Conservation (phyloP, 1,140 invertebrate genomes). For the Tenebrio molitor region DNA sequence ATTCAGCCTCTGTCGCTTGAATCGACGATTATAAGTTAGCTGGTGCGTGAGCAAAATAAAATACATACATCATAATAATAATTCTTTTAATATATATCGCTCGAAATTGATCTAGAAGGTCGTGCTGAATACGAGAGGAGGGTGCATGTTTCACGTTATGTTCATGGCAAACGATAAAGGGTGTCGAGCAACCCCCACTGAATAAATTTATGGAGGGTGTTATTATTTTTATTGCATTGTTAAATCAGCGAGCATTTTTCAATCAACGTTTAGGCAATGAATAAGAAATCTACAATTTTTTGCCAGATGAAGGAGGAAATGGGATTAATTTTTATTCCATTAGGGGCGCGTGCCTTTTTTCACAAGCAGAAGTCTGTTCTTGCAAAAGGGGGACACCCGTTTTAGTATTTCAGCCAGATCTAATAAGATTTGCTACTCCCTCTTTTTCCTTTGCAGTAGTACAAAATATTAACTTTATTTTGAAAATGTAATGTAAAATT, state of each 20-base stretch:
- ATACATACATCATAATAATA: constrained; percentile 46
- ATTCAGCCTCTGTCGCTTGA: constrained; percentile 53
- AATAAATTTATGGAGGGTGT: constrained; percentile 28
- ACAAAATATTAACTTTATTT: no score
- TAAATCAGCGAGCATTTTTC: constrained; percentile 23
- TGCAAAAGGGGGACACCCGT: no score
- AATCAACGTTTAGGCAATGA: constrained; percentile 2
- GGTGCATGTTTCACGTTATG: constrained; percentile 38
- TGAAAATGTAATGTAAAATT: no score
- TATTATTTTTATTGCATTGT: constrained; percentile 35
- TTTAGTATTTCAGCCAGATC: no score
- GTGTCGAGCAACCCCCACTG: constrained; percentile 13
- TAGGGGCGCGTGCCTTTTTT: no score
- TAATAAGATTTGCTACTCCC: no score
- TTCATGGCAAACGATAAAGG: constrained; percentile 21
- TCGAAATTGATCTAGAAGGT: constrained; percentile 41
- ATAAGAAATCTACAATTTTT: constrained; percentile 1
- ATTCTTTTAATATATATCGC: constrained; percentile 42
- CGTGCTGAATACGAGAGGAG: constrained; percentile 28
- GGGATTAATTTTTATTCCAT: background rate
- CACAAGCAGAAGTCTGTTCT: no score
- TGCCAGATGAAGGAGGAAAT: background rate
- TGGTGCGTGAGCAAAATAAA: constrained; percentile 51
- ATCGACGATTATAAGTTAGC: constrained; percentile 53
- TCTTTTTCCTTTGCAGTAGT: no score